phyloP scores from a whole-genome alignment of 2,888 invertebrate species.

The Xanthorhoe designata region DNA sequence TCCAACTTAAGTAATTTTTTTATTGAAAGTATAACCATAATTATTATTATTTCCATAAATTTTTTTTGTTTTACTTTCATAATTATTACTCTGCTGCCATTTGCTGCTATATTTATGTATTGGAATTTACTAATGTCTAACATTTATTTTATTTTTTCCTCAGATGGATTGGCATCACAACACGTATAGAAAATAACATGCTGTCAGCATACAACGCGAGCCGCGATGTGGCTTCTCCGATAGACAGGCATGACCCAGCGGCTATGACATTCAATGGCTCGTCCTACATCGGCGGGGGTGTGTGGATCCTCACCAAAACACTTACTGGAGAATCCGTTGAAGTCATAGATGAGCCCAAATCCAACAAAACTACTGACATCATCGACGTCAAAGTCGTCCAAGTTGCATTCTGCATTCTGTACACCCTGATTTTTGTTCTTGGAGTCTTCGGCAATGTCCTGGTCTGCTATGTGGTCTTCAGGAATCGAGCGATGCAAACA shows the following conservation, averaged over 20 bases:
- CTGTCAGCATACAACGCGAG: slow-evolving; percentile 53
- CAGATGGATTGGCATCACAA: slow-evolving; percentile 69
- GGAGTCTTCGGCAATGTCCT: slow-evolving; percentile 93
- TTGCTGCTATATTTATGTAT: too few species aligned
- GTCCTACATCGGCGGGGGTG: slow-evolving; percentile 65
- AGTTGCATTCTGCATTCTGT: slow-evolving; percentile 90
- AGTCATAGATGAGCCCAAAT: slow-evolving; percentile 74
- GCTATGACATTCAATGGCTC: slow-evolving; percentile 73
- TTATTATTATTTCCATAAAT: too few species aligned
- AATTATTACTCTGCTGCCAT: too few species aligned
- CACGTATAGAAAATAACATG: slow-evolving; percentile 55
- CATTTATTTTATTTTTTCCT: slow-evolving; percentile 51
- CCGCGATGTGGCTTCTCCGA: slow-evolving; percentile 50
- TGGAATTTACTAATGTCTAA: neutral
- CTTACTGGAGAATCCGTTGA: slow-evolving; percentile 76
- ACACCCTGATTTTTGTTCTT: slow-evolving; percentile 91
- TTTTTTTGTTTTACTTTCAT: too few species aligned
- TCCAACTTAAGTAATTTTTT: neutral
- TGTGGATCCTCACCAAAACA: slow-evolving; percentile 74
- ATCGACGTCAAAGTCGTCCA: slow-evolving; percentile 89
- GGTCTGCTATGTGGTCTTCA: slow-evolving; percentile 94
- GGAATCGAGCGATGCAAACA: slow-evolving; percentile 95
- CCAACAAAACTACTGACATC: slow-evolving; percentile 81
- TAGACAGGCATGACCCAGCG: slow-evolving; percentile 61
- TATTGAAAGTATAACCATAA: too few species aligned